phyloP scores from a whole-genome alignment of 2,888 invertebrate species.

The Oasisia sp. region DNA sequence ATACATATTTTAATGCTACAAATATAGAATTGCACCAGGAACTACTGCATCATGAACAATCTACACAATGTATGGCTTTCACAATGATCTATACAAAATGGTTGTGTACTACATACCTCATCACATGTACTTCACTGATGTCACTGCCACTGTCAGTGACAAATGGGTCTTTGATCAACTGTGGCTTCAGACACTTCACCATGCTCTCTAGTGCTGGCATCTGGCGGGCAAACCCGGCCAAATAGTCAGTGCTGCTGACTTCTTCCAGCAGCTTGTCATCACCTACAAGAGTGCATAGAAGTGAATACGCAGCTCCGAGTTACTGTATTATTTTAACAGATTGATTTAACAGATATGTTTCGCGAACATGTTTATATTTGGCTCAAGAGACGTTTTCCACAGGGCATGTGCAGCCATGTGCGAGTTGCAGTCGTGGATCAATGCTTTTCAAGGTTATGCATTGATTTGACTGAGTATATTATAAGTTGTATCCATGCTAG shows the following conservation, averaged over 20 bases:
- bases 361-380: background rate
- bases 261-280: background rate
- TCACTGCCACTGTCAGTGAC: background rate
- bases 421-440: too few relatives aligned
- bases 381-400: too few relatives aligned
- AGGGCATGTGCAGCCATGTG: too few relatives aligned
- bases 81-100: background rate
- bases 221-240: background rate
- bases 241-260: background rate
- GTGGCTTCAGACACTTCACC: background rate
- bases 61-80: background rate
- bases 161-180: background rate
- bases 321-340: background rate
- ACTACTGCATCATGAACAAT: background rate
- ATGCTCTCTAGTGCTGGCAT: slow-evolving; percentile 5
- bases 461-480: too few relatives aligned
- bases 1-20: too few relatives aligned
- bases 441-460: too few relatives aligned
- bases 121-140: background rate
- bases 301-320: background rate
- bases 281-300: background rate
- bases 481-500: too few relatives aligned
- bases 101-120: background rate
- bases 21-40: background rate
- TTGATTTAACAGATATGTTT: background rate